Conservation (phyloP, 2,888 invertebrate genomes). For the Polia nebulosa region DNA sequence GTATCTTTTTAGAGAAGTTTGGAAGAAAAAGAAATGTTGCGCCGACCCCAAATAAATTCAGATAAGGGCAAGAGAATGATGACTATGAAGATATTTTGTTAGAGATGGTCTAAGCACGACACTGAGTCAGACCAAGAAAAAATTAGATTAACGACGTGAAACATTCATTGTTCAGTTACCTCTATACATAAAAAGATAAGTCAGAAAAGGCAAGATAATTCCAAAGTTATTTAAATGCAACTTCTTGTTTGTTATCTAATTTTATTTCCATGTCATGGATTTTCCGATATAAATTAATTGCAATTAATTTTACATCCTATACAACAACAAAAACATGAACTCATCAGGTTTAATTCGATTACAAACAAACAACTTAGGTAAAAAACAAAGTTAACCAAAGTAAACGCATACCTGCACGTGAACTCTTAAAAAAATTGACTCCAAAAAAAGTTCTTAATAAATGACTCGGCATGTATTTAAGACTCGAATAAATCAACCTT, state of each 20-base stretch:
- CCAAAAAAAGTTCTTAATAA: slow-evolving; percentile 18
- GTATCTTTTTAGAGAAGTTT: too few relatives aligned
- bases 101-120: not conserved
- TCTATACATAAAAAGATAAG: too few relatives aligned
- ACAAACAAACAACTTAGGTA: slow-evolving; percentile 14
- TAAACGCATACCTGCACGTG: not conserved
- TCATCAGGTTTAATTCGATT: slow-evolving; percentile 20
- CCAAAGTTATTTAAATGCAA: too few relatives aligned
- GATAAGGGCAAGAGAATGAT: too few relatives aligned
- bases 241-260: slow-evolving; percentile 18
- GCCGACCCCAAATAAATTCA: too few relatives aligned
- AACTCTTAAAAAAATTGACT: not conserved
- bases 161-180: too few relatives aligned
- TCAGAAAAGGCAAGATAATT: not conserved
- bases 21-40: too few relatives aligned
- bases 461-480: slow-evolving; percentile 37
- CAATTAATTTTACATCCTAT: not conserved
- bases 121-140: not conserved
- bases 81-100: too few relatives aligned
- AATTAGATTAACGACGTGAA: not conserved
- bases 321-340: slow-evolving; percentile 9
- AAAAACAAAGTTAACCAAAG: slow-evolving; percentile 14
- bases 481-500: slow-evolving; percentile 23
- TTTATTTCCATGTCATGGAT: not conserved
- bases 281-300: slow-evolving; percentile 12